Base-by-base conservation (phyloP, 2,797 vertebrate species). In the Astyanax mexicanus region DNA sequence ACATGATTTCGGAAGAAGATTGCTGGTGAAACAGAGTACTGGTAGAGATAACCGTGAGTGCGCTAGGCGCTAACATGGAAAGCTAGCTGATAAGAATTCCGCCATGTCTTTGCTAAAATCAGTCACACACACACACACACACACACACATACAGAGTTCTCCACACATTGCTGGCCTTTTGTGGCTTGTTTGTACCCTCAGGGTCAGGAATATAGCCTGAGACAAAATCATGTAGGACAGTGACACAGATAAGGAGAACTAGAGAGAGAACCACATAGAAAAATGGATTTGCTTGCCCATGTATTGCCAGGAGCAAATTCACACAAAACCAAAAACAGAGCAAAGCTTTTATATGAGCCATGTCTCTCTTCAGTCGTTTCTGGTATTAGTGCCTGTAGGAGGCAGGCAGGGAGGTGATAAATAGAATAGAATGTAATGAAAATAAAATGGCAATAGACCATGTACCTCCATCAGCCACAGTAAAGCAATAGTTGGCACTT, bases 191-290 rank as follows among this genome's bases (percentile, higher is more conserved):
- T 44, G 38, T 51, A 27, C 13, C 32, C 65, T 44, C 3, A 15
- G 65, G 75, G 74, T 84, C 84, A 85, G 85, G 90, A 86, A 87
- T 84, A 79, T 85, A 80, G 75, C 76, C 69, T 64, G 79, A 68
- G 84, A 88, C 87, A 85, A 83, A 80, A n/a, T 32, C 44, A 80
- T 80, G 72, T 64, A 81, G 70, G 54, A 58, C 44, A 79, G 77
- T 77, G 62, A 86, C 23, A 51, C 12, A 80, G 75, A 71, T 66
- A 47, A 35, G 19, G 38, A 67, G 70, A 57, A 32, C n/a, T 21
- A 9, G 15, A 49, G 23, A 47, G 37, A 80, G 69, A 68, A 35
- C 47, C 37, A n/a, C 69, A 80, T 79, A 17, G 6, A 12, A 12
- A 83, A 29, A 85, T 49, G 74, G n/a, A 62, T 64, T 62, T 3